phyloP scores from a whole-genome alignment of 2,797 vertebrate genomes.

The Clamator glandarius region DNA sequence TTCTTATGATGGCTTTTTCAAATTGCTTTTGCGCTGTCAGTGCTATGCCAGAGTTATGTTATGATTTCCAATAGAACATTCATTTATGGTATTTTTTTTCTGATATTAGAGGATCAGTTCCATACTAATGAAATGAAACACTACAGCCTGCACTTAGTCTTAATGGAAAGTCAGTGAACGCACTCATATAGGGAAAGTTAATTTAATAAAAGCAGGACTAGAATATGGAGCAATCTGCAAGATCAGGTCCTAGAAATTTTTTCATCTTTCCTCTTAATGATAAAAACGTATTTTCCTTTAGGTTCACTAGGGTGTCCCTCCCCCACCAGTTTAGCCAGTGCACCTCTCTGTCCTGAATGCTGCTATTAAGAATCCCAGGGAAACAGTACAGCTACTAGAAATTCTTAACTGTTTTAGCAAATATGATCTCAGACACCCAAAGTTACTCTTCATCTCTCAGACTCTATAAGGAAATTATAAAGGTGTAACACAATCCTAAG shows the following conservation, averaged over 20 bases:
- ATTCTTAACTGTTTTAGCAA: too few relatives aligned
- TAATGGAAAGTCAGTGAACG: constrained; percentile 13
- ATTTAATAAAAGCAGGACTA: background rate
- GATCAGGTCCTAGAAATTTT: background rate
- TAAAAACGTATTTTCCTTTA: background rate
- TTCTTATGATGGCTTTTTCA: too few relatives aligned
- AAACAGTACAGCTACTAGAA: too few relatives aligned
- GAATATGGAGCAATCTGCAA: background rate
- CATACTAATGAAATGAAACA: background rate
- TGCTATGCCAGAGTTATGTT: background rate
- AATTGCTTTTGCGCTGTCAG: too few relatives aligned
- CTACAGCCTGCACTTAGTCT: constrained; percentile 21
- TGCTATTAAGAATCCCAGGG: constrained; percentile 37
- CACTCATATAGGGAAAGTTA: constrained; percentile 11
- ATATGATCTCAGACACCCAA: too few relatives aligned
- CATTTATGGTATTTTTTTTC: background rate
- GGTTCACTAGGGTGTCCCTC: background rate
- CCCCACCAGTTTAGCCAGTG: background rate
- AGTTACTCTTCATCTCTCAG: too few relatives aligned
- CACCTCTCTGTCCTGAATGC: background rate
- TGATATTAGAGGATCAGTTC: background rate
- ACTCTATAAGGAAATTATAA: too few relatives aligned
- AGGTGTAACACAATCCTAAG: background rate
- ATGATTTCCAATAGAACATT: background rate
- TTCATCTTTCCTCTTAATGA: background rate